Conservation (phyloP, 2,797 vertebrate species). For the Chanos chanos region DNA sequence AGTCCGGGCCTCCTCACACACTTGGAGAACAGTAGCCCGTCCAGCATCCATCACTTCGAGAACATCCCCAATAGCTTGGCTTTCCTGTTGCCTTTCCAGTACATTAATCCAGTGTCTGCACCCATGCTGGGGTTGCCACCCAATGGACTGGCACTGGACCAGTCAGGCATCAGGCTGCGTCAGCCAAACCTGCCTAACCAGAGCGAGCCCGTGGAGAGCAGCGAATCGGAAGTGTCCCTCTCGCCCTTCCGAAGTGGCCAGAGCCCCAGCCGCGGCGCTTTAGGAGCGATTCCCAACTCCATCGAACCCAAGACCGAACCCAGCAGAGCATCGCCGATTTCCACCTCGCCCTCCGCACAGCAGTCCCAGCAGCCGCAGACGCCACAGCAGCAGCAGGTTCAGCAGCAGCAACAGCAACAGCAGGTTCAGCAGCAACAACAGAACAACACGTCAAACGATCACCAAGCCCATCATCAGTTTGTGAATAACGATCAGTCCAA, state of each 20-base stretch:
- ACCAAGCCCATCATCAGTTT: constrained; percentile 72
- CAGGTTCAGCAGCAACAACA: constrained; percentile 55
- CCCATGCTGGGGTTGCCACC: constrained; percentile 94
- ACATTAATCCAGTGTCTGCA: constrained; percentile 97
- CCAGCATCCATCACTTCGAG: constrained; percentile 98
- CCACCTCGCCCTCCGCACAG: constrained; percentile 78
- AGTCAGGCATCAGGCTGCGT: constrained; percentile 84
- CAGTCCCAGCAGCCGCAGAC: constrained; percentile 67
- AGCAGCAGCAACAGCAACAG: constrained; percentile 62
- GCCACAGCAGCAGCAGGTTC: constrained; percentile 52
- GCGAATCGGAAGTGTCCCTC: constrained; percentile 94
- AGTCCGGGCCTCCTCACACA: constrained; percentile 95
- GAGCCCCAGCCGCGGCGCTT: constrained; percentile 81
- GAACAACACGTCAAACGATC: constrained; percentile 63
- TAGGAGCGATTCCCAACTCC: constrained; percentile 84
- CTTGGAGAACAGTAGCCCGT: constrained; percentile 96
- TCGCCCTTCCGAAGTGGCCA: constrained; percentile 89
- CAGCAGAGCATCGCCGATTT: constrained; percentile 85
- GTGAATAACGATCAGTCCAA: constrained; percentile 77
- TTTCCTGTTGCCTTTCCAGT: constrained; percentile 96
- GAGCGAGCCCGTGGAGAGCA: constrained; percentile 91
- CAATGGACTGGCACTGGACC: constrained; percentile 91
- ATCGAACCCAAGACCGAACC: constrained; percentile 96
- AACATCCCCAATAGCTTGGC: constrained; percentile 99
- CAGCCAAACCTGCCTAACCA: constrained; percentile 89